Base-by-base conservation (phyloP, 1,140 invertebrate genomes). In the Lethocerus indicus region DNA sequence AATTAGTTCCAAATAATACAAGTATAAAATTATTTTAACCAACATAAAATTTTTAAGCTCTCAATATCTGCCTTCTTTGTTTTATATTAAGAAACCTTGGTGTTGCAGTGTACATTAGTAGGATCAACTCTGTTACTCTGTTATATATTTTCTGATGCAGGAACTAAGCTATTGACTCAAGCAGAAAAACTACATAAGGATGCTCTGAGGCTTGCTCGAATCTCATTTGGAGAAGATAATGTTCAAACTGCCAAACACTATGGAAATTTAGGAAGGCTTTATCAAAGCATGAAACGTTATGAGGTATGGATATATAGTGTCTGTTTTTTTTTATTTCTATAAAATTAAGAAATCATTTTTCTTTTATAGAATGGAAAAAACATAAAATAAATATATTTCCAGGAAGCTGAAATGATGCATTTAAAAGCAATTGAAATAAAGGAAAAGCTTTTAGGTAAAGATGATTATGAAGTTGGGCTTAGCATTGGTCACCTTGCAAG, bases 181-280 rank as follows among this genome's bases (percentile, higher is more conserved):
- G 84, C 88, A 0, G 84, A 92, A 62, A 70, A 72, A 39, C 67
- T 92, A 16, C 89, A 94, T 67, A 72, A 81, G 43, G 78, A 78
- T 44, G 87, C 88, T 9, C 67, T 93, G 20, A 65, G 74, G 25
- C 66, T 91, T 48, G 78, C 85, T 1, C 74, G 76, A 61, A 72
- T 77, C 58, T 77, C 81, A 1, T 91, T 93, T 63, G 90, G 89
- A 3, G 87, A 92, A 65, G 78, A 79, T 61, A 93, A 93, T 65
- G 85, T 94, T 9, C 87, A 92, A 67, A 93, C 88, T 4, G 88
- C 89, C 3, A 94, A 93, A 62, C 87, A 93, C 64, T 94, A 92
- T 66, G 89, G 89, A 2, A 94, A 95, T 67, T 70, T 95, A 39
- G 90, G 89, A 40, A 62, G 78, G 26, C 70, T 95, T 2, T 94